Evolutionary conservation across 1,140 invertebrate genomes (phyloP).

Genomic region (Sarcophaga bullata): DNA sequence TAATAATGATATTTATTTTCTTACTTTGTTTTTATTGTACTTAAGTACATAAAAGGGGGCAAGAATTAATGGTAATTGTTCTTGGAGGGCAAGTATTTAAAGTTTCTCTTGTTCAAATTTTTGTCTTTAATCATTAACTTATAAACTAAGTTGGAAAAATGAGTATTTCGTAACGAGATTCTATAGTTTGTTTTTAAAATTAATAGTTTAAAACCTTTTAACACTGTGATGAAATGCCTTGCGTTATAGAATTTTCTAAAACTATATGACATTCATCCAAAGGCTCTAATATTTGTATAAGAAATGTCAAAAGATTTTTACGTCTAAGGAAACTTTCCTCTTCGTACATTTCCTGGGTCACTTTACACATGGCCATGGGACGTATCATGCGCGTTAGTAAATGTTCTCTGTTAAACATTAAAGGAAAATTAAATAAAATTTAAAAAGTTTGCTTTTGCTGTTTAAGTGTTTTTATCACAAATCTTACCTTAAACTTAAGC

Average conservation of each 20-base stretch:
- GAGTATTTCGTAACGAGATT: constrained; percentile 25
- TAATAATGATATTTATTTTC: neutral
- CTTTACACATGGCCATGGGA: constrained; percentile 85
- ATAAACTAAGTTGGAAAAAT: constrained; percentile 18
- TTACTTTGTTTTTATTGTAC: neutral
- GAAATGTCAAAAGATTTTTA: constrained; percentile 83
- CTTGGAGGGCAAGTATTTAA: constrained; percentile 21
- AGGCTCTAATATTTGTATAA: constrained; percentile 91
- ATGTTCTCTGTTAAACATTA: constrained; percentile 82
- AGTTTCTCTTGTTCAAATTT: neutral
- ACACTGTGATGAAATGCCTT: constrained; percentile 80
- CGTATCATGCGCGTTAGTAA: constrained; percentile 88
- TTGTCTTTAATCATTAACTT: neutral
- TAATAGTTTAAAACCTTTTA: constrained; percentile 45
- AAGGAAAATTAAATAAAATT: neutral
- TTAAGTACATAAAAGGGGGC: constrained; percentile 3
- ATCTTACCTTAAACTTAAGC: constrained; percentile 75
- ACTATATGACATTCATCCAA: constrained; percentile 93
- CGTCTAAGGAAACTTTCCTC: constrained; percentile 93
- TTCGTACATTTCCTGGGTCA: constrained; percentile 94
- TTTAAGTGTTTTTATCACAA: neutral
- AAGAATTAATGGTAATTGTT: neutral
- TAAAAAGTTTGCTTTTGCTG: neutral
- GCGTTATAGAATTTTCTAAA: constrained; percentile 92
- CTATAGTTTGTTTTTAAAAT: neutral